A percentile compares a stretch with the other conserved stretches of the same genome.
Evolutionary conservation across 2,797 vertebrate genomes (phyloP).

Genomic region (Enteromius argenteus): DNA sequence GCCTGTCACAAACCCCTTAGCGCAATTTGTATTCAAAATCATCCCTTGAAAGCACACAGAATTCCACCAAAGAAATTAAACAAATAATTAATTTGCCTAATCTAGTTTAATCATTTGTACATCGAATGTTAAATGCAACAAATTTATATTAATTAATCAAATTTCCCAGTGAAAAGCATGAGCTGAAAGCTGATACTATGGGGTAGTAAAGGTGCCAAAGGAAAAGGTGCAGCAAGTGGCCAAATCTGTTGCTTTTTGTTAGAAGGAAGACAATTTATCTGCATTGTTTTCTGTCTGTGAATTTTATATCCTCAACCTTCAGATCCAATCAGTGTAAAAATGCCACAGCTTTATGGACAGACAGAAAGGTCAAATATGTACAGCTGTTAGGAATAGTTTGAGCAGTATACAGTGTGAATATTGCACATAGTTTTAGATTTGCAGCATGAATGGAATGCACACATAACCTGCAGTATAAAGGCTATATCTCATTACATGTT

Average conservation of each 20-base stretch:
- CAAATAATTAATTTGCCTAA: background rate
- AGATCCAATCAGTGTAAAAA: background rate
- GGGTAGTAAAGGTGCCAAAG: background rate
- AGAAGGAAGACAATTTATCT: background rate
- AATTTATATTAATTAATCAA: background rate
- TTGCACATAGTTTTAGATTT: background rate
- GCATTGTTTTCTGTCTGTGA: background rate
- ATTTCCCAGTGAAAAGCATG: slow-evolving; percentile 18
- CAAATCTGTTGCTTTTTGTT: background rate
- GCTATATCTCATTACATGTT: background rate
- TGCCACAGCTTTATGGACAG: background rate
- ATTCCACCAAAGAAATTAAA: background rate
- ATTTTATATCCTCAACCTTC: background rate
- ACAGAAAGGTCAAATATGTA: background rate
- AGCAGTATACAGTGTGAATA: background rate
- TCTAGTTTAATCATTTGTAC: background rate
- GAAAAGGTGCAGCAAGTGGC: slow-evolving; percentile 1
- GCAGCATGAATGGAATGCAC: background rate
- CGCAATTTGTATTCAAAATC: slow-evolving; percentile 5
- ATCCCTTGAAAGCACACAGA: background rate
- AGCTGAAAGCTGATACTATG: background rate
- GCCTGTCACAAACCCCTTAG: background rate
- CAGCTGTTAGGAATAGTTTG: background rate
- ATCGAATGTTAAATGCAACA: background rate
- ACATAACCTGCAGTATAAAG: background rate